A percentile compares a stretch with the other conserved stretches of the same genome.
Evolutionary conservation across 2,113 vertebrate genomes (phyloP).

Genomic region (Petaurus breviceps): DNA sequence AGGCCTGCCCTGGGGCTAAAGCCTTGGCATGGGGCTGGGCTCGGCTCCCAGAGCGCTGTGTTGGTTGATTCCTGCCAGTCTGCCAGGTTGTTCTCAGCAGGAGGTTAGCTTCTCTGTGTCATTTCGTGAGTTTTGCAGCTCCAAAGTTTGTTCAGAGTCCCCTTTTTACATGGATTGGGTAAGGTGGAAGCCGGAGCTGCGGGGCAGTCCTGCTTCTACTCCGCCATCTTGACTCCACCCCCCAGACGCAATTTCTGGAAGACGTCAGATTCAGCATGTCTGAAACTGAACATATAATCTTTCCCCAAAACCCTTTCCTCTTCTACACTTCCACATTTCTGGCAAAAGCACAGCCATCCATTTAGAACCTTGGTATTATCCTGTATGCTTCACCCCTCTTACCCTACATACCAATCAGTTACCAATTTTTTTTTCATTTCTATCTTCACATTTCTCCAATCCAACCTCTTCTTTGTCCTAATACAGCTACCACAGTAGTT

Average conservation of each 20-base stretch:
- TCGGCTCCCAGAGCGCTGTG: too few relatives aligned
- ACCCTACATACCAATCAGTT: background rate
- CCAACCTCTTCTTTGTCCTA: background rate
- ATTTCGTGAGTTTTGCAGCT: too few relatives aligned
- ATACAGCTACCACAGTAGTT: background rate
- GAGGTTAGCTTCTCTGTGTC: too few relatives aligned
- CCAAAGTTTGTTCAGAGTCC: too few relatives aligned
- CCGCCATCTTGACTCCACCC: too few relatives aligned
- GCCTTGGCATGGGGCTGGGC: too few relatives aligned
- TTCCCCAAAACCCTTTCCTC: background rate
- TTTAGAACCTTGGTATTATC: background rate
- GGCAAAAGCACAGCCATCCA: background rate
- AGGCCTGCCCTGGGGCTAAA: too few relatives aligned
- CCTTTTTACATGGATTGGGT: too few relatives aligned
- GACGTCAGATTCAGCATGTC: background rate
- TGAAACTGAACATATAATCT: background rate
- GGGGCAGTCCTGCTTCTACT: too few relatives aligned
- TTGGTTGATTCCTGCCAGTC: too few relatives aligned
- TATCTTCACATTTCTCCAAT: background rate
- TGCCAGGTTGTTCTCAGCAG: too few relatives aligned
- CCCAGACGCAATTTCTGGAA: background rate
- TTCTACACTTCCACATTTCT: background rate
- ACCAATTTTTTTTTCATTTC: background rate
- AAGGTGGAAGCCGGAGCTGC: too few relatives aligned
- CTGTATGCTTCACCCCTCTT: background rate